phyloP scores from a whole-genome alignment of 2,797 vertebrate species.

The Chromis chromis region DNA sequence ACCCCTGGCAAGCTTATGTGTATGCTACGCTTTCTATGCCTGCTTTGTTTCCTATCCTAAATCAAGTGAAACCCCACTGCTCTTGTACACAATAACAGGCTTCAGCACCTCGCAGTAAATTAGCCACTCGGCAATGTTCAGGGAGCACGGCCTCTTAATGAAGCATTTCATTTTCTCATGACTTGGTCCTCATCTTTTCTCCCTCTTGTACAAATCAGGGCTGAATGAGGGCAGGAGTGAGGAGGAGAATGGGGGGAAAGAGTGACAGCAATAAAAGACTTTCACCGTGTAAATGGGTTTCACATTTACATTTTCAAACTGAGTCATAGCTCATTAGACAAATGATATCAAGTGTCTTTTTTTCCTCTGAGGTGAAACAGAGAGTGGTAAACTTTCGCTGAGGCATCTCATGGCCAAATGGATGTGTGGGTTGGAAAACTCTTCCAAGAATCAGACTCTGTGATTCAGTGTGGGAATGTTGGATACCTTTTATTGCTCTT shows the following conservation, averaged over 20 bases:
- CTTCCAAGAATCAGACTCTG: constrained; percentile 58
- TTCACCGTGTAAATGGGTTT: constrained; percentile 53
- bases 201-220: constrained; percentile 18
- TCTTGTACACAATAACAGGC: constrained; percentile 5
- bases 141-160: constrained; percentile 28
- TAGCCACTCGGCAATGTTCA: constrained; percentile 19
- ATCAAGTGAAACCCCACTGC: constrained; percentile 31
- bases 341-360: constrained; percentile 54
- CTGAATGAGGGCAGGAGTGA: constrained; percentile 2
- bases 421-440: constrained; percentile 55
- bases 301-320: constrained; percentile 51
- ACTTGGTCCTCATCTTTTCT: constrained; percentile 40
- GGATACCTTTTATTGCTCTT: constrained; percentile 64
- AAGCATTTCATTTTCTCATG: constrained; percentile 54
- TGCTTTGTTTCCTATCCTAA: constrained; percentile 14
- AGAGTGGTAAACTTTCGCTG: constrained; percentile 38
- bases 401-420: constrained; percentile 41
- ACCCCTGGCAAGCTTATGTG: not conserved
- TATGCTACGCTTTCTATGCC: not conserved
- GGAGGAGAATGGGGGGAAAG: not conserved
- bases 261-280: constrained; percentile 39
- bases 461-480: constrained; percentile 61
- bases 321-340: constrained; percentile 70
- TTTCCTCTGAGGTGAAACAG: constrained; percentile 52
- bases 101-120: constrained; percentile 37